Evolutionary conservation across 2,113 vertebrate genomes (phyloP).

Genomic region (Psettodes erumei): DNA sequence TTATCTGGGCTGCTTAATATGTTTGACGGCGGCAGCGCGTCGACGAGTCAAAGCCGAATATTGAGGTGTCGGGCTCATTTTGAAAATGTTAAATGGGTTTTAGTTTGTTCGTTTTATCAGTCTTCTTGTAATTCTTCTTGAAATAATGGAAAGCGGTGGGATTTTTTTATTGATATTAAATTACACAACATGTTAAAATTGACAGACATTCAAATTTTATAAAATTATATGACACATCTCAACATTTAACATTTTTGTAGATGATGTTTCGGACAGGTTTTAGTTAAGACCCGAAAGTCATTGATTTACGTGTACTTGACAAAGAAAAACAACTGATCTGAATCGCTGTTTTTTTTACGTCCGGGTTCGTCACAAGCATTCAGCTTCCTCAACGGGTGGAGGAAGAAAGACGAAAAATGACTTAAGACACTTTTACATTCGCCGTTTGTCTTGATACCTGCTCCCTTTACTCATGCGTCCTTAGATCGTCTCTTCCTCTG

Average conservation of each 20-base stretch:
- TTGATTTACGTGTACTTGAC: not conserved
- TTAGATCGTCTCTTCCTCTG: conserved; percentile 48
- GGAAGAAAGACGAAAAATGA: conserved; percentile 45
- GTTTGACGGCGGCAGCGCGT: conserved; percentile 56
- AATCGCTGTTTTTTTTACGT: conserved; percentile 19
- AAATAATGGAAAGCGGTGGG: conserved; percentile 25
- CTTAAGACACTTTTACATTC: conserved; percentile 63
- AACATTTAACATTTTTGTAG: conserved; percentile 6
- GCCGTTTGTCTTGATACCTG: conserved; percentile 59
- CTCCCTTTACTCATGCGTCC: conserved; percentile 55
- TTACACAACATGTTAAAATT: conserved; percentile 24
- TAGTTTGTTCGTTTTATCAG: conserved; percentile 63
- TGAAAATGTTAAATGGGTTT: conserved; percentile 64
- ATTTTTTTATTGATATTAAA: conserved; percentile 21
- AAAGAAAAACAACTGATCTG: conserved; percentile 5
- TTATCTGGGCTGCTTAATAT: conserved; percentile 68
- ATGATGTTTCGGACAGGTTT: too few species aligned
- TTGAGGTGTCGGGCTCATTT: conserved; percentile 55
- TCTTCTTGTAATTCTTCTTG: conserved; percentile 48
- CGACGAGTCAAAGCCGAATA: conserved; percentile 51
- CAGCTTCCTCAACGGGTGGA: conserved; percentile 40
- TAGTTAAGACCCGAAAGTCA: too few species aligned
- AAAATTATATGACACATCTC: not conserved
- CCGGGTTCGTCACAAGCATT: conserved; percentile 29
- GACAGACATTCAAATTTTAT: conserved; percentile 10